Evolutionary conservation across 2,113 vertebrate genomes (phyloP), one percentile per base, ranked within the genome.

Genomic region (Pontoporia blainvillei): DNA sequence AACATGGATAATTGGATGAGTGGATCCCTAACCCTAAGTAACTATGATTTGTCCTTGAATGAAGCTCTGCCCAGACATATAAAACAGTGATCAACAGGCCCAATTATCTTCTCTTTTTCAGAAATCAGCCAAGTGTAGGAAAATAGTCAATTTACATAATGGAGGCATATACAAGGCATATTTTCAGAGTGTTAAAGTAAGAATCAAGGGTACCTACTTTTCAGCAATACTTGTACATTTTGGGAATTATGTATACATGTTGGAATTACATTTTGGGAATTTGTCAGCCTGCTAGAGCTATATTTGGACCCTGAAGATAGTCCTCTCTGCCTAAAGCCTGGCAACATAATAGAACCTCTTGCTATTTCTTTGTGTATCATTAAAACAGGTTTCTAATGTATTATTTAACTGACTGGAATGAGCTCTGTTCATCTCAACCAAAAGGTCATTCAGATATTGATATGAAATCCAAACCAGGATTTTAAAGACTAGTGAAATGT

Each of bases 401-500:
- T 20, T 57, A 57, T 57, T 57, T 57, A 57, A 57, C 54, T 57
- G 54, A 57, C 54, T 57, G 54, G 54, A 57, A 66, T 90, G 73
- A 95, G 18, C n/a, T 78, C 23, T n/a, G 2, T 34, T 95, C 13
- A 57, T 92, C 83, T 97, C 14, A 92, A 82, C 36, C 9, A 25
- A 93, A 92, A 79, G 25, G 91, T 11, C 10, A 66, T 18, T 41
- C 17, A 13, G 6, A 57, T 29, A 36, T 29, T 72, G 23, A 49
- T 75, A 31, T 75, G 11, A 81, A 92, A 20, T 81, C 25, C 13
- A 94, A 41, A 92, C 9, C 11, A 92, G 57, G 23, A 81, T 62
- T 92, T 66, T 78, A 91, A 92, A 76, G 59, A 87, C 59, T 69
- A 94, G 29, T 39, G 10, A 72, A 96, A 49, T 83, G 15, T 29